Percentiles rank a stretch among this genome's conserved stretches.
phyloP scores from a whole-genome alignment of 2,113 vertebrate genomes.

The Anolis carolinensis region DNA sequence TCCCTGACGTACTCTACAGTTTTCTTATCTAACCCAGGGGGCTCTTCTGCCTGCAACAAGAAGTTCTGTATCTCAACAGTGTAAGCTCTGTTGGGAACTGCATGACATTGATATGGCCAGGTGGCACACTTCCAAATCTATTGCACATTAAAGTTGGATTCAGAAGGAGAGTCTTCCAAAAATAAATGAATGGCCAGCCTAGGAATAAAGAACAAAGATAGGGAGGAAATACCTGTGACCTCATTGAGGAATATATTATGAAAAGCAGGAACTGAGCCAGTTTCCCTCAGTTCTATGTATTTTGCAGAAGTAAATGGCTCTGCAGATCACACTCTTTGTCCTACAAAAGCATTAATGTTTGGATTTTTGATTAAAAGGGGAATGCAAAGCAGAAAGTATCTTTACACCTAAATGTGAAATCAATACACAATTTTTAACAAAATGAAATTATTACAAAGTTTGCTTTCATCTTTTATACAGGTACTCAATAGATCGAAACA shows the following conservation, averaged over 20 bases:
- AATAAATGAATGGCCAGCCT: slow-evolving; percentile 7
- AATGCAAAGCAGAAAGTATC: neutral
- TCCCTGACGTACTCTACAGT: slow-evolving; percentile 26
- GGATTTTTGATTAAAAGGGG: neutral
- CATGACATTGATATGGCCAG: neutral
- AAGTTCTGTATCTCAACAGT: neutral
- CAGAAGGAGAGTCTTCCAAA: slow-evolving; percentile 19
- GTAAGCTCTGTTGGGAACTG: neutral
- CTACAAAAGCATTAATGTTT: neutral
- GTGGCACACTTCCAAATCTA: neutral
- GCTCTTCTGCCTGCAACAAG: slow-evolving; percentile 16
- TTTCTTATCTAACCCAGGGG: neutral
- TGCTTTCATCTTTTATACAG: slow-evolving; percentile 72
- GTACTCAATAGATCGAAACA: slow-evolving; percentile 97
- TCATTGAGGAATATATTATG: neutral
- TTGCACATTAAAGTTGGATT: slow-evolving; percentile 8
- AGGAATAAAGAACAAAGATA: slow-evolving; percentile 21
- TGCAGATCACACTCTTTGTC: neutral
- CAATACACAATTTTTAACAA: slow-evolving; percentile 41
- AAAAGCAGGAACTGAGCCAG: rapidly evolving
- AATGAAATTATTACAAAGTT: slow-evolving; percentile 45
- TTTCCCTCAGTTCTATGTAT: neutral
- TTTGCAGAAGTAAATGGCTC: neutral
- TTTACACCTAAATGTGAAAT: slow-evolving; percentile 21
- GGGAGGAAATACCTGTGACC: neutral